phyloP scores from a whole-genome alignment of 2,888 invertebrate genomes.

The Cheilosia vulpina region DNA sequence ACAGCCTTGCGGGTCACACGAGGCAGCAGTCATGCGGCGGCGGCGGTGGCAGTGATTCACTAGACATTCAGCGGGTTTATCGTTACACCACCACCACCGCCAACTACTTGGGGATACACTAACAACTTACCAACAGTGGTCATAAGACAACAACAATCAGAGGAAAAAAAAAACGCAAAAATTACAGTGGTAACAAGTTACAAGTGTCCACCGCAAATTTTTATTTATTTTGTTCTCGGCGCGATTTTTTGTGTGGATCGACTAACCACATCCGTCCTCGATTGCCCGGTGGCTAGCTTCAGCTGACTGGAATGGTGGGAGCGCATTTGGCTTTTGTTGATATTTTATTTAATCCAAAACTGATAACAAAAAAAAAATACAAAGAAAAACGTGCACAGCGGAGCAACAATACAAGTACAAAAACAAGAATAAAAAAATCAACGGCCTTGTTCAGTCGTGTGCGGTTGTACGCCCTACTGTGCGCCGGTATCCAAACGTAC shows the following conservation, averaged over 20 bases:
- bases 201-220: conserved; percentile 75
- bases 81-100: conserved; percentile 25
- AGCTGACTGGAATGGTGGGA: conserved; percentile 41
- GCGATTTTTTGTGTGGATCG: conserved; percentile 56
- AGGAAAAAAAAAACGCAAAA: conserved; percentile 35
- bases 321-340: conserved; percentile 67
- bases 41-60: neutral
- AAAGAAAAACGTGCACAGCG: conserved; percentile 41
- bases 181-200: conserved; percentile 74
- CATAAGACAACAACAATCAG: conserved; percentile 21
- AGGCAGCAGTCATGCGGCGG: neutral
- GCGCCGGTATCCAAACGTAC: conserved; percentile 44
- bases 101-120: conserved; percentile 31
- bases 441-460: conserved; percentile 74
- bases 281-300: conserved; percentile 39
- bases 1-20: conserved; percentile 35
- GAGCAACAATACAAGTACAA: neutral
- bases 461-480: conserved; percentile 72
- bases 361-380: conserved; percentile 48
- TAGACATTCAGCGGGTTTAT: conserved; percentile 33
- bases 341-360: conserved; percentile 65
- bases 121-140: conserved; percentile 50
- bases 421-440: conserved; percentile 26
- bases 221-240: conserved; percentile 67
- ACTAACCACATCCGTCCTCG: conserved; percentile 74